Conservation (phyloP, 2,113 vertebrate species). For the Salminus brasiliensis region DNA sequence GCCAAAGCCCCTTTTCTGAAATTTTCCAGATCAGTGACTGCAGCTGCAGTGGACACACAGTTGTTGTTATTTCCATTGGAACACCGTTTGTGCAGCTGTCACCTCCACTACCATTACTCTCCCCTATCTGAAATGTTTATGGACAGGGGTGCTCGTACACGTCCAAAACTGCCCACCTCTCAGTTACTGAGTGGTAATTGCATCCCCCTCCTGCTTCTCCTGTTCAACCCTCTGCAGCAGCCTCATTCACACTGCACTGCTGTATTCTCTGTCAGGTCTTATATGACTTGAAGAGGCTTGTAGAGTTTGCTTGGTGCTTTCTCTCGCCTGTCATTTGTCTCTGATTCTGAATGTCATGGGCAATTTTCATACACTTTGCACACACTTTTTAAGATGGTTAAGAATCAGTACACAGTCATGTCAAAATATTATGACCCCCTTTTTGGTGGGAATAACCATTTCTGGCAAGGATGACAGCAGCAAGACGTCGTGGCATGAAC, state of each 20-base stretch:
- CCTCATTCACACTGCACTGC: neutral
- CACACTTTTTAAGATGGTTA: neutral
- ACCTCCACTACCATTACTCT: slow-evolving; percentile 7
- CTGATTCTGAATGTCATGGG: neutral
- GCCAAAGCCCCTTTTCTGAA: neutral
- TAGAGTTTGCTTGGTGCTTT: neutral
- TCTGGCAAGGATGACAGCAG: too few relatives aligned
- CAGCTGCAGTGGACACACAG: neutral
- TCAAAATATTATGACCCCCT: neutral
- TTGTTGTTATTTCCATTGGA: slow-evolving; percentile 1
- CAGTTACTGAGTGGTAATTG: slow-evolving; percentile 11
- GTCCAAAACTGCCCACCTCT: neutral
- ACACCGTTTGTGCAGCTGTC: slow-evolving; percentile 23
- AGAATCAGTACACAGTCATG: neutral
- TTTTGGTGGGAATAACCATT: too few relatives aligned
- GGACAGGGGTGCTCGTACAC: slow-evolving; percentile 5
- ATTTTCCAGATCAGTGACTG: slow-evolving; percentile 17
- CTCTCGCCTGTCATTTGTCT: neutral
- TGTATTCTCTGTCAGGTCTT: neutral
- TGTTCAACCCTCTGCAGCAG: neutral
- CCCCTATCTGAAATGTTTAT: slow-evolving; percentile 39
- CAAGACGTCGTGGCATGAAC: too few relatives aligned
- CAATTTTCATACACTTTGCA: neutral
- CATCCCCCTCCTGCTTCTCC: neutral
- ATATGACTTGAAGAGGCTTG: neutral